Evolutionary conservation across 2,888 invertebrate genomes (phyloP), one percentile per base, ranked within the genome.

Genomic region (Agrypnus murinus): DNA sequence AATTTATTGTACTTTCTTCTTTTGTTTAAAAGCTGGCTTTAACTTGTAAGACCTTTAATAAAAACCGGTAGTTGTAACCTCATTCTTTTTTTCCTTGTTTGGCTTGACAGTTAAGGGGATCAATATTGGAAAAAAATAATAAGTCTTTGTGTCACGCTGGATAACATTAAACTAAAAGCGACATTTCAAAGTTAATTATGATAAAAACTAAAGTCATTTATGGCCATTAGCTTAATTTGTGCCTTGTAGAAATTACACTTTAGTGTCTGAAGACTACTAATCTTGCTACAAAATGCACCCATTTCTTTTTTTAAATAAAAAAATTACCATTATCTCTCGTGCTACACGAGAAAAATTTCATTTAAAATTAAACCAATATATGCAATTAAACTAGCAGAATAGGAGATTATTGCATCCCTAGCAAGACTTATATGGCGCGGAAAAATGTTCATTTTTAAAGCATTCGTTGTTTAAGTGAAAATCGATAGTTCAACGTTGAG

Each of bases 201-300:
- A 36, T 43, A 58, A 58, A 58, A 58, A 58, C 58, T 58, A 31
- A n/a, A 55, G 58, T 31, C 58, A 25, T 58, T 58, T 58, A 58
- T 58, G 58, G 58, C 40, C 58, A 58, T 58, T 58, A 58, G 43
- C 8, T 40, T 58, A 58, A 58, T 58, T 58, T 58, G 58, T 58
- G 58, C 31, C 58, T 58, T 58, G 58, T 15, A 58, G 15, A 43
- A 58, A 36, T 58, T 43, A 58, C 43, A 43, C 10, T 25, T n/a
- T 40, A 43, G 31, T 58, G 40, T 58, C 58, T 43, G 14, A 58
- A 58, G 58, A 14, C 58, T 43, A 58, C 58, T 58, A 58, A 58
- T 58, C 43, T 43, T 25, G n/a, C n/a, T 12, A 31, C 12, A 43
- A 25, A n/a, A 9, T 57, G 25, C 43, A 31, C 17, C 55, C 38